Percentiles rank a stretch among this genome's conserved stretches.
Evolutionary conservation across 2,797 vertebrate genomes (phyloP).

Genomic region (Momotus momota): DNA sequence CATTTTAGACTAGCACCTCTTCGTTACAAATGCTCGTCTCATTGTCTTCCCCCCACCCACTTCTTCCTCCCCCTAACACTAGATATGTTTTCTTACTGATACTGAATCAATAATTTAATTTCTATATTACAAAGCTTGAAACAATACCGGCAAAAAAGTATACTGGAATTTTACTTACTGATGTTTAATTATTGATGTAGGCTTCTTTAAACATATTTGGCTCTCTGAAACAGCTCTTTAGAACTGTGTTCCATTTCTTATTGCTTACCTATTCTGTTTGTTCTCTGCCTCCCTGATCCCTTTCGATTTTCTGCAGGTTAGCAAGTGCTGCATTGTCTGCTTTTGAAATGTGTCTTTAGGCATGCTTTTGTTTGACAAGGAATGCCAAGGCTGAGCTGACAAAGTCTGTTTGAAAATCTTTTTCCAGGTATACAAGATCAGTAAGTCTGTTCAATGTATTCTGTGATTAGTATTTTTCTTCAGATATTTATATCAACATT

Average conservation of each 20-base stretch:
- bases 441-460: constrained; percentile 90
- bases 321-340: constrained; percentile 87
- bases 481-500: constrained; percentile 96
- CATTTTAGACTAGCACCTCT: constrained; percentile 43
- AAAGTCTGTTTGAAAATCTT: constrained; percentile 89
- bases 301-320: constrained; percentile 93
- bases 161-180: constrained; percentile 82
- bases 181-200: constrained; percentile 83
- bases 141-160: constrained; percentile 77
- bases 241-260: constrained; percentile 84
- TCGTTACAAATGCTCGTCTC: constrained; percentile 30
- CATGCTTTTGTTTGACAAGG: constrained; percentile 92
- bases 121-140: constrained; percentile 80
- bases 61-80: constrained; percentile 1
- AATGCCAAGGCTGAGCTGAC: constrained; percentile 90
- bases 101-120: constrained; percentile 79
- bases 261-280: constrained; percentile 92
- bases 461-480: constrained; percentile 96
- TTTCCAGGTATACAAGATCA: constrained; percentile 93
- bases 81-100: constrained; percentile 64
- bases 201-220: constrained; percentile 89
- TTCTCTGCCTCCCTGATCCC: constrained; percentile 88
- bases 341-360: constrained; percentile 94
- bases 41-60: background rate
- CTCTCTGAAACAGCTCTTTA: constrained; percentile 89